These are phyloP conservation scores for Ormia ochracea DNA, from an alignment of 2,888 invertebrate genomes.

Conservation along the genomic window DNA sequence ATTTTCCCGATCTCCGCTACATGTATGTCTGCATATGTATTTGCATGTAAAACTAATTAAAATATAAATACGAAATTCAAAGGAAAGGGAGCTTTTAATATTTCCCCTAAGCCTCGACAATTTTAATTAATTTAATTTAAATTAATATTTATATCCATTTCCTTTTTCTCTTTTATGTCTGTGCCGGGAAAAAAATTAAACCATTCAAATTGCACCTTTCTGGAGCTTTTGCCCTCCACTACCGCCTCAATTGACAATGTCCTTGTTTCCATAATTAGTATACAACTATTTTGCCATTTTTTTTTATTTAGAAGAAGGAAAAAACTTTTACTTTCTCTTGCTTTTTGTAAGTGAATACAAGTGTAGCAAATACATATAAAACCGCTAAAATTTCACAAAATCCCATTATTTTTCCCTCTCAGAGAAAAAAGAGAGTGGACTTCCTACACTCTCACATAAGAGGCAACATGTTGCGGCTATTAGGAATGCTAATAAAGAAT, in stretches of 20 bases:
- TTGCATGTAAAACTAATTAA: not conserved
- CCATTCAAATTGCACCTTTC: conserved; percentile 11
- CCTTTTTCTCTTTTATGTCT: not conserved
- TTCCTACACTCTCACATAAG: not conserved
- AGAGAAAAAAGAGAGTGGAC: not conserved
- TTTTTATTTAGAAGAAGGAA: not conserved
- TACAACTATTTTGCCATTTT: conserved; percentile 11
- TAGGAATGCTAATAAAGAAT: not conserved
- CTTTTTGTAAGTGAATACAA: conserved; percentile 5
- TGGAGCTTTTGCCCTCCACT: not conserved
- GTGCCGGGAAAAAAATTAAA: not conserved
- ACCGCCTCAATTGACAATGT: conserved; percentile 39
- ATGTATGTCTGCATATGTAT: not conserved
- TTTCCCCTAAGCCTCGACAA: not conserved
- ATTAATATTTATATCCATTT: conserved; percentile 39
- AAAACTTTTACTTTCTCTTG: conserved; percentile 57
- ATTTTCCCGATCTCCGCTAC: too few species aligned
- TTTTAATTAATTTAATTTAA: conserved; percentile 30
- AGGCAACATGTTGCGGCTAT: conserved; percentile 36
- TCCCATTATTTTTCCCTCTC: conserved; percentile 24
- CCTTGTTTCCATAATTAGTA: conserved; percentile 47
- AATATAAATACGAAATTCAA: not conserved
- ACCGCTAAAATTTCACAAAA: not conserved
- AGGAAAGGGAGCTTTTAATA: not conserved
- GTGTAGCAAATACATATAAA: not conserved